phyloP scores from a whole-genome alignment of 2,113 vertebrate genomes.

The Platysteira castanea region DNA sequence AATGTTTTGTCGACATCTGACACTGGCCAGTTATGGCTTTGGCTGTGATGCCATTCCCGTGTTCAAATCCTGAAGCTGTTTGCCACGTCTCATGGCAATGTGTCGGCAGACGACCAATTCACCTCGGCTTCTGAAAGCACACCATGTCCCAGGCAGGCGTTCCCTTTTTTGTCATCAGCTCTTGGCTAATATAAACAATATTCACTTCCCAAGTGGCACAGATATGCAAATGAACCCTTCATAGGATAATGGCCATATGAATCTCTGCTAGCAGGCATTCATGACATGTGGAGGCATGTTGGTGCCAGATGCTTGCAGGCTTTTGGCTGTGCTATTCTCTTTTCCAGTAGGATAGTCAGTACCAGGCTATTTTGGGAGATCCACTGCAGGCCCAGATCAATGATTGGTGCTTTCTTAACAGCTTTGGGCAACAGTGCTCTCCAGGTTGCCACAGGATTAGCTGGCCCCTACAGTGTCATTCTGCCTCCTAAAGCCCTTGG shows the following conservation, averaged over 20 bases:
- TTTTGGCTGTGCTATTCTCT: constrained; percentile 28
- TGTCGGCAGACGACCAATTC: neutral
- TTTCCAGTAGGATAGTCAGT: constrained; percentile 45
- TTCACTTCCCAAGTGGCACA: constrained; percentile 42
- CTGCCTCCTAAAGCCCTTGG: neutral
- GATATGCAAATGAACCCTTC: constrained; percentile 47
- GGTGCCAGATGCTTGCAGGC: constrained; percentile 49
- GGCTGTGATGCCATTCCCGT: neutral
- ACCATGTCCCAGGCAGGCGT: neutral
- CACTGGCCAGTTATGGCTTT: neutral
- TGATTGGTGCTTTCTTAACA: neutral
- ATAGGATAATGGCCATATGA: constrained; percentile 30
- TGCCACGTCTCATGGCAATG: neutral
- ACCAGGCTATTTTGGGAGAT: constrained; percentile 38
- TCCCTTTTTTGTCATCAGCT: neutral
- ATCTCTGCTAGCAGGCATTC: constrained; percentile 48
- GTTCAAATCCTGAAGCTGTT: neutral
- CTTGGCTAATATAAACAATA: constrained; percentile 21
- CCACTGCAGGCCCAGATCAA: neutral
- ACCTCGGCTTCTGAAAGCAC: neutral
- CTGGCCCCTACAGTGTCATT: neutral
- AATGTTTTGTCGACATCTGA: neutral
- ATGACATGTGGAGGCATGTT: neutral
- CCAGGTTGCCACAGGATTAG: neutral
- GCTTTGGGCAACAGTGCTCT: neutral